Conservation (phyloP, 1,140 invertebrate genomes). For the Caenorhabditis briggsae region DNA sequence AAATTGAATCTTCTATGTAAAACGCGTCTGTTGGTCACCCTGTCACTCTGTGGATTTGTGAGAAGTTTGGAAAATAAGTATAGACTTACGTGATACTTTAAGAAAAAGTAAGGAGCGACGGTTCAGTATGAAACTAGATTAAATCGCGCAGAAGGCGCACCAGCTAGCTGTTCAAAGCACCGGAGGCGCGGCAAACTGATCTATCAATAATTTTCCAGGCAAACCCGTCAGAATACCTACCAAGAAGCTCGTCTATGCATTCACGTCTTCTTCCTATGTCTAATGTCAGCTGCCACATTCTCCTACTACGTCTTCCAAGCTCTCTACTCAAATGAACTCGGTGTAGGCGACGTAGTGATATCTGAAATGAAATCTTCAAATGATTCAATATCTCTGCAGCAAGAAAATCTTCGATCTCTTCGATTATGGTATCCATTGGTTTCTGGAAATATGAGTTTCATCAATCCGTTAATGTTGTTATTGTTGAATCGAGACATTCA, state of each 20-base stretch:
- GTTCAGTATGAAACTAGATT: too few relatives aligned
- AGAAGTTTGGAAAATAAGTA: too few relatives aligned
- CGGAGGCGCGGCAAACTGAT: too few relatives aligned
- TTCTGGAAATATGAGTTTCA: conserved; percentile 17
- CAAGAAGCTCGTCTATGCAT: conserved; percentile 4
- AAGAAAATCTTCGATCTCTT: conserved; percentile 3
- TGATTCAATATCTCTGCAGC: background rate
- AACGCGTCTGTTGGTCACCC: too few relatives aligned
- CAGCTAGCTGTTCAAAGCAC: too few relatives aligned
- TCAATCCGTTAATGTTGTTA: conserved; percentile 26
- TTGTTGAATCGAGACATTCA: conserved; percentile 32
- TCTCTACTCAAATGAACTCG: background rate
- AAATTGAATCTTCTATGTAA: too few relatives aligned
- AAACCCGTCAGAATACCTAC: conserved; percentile 4
- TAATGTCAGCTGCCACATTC: conserved; percentile 23
- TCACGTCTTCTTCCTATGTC: background rate
- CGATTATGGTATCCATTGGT: conserved; percentile 27
- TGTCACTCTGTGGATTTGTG: too few relatives aligned
- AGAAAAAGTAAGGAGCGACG: too few relatives aligned
- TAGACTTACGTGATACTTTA: too few relatives aligned
- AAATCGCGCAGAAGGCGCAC: too few relatives aligned
- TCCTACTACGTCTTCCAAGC: conserved; percentile 22
- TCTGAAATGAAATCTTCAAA: background rate
- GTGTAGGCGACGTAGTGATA: conserved; percentile 13
- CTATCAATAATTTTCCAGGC: background rate